Base-by-base conservation (phyloP, 2,888 invertebrate genomes). In the Polymixis flavicincta region DNA sequence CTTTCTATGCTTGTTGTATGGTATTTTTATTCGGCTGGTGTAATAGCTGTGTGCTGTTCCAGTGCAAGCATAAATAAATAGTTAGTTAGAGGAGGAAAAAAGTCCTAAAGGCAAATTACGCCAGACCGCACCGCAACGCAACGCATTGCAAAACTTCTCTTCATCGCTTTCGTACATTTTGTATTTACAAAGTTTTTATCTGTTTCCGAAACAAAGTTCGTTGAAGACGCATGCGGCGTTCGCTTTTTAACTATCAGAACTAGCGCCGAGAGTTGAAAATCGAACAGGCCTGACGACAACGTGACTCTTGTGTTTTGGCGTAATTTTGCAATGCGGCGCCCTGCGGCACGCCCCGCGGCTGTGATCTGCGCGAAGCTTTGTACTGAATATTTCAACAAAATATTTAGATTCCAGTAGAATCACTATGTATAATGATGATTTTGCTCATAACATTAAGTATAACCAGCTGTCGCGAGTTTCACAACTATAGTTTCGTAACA, bases 401-500 rank as follows among this genome's bases (percentile, higher is more conserved):
- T 42, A 11, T 11, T 11, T 9, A 9, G 42, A 42, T 14, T 48
- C 14, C 2, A 48, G 14, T 14, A 48, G 14, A 48, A 14, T 17
- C 48, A 48, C 5, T 48, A 11, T 13, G 11, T 45, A 11, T n/a
- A n/a, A n/a, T 14, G 2, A 48, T 48, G 11, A 42, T 42, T 42
- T 42, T 9, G 42, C 42, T 42, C 42, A 9, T 57, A 9, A 19
- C 19, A 57, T 57, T 19, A 28, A 28, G 42, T 6, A 28, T 13
- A 54, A 32, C 28, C 11, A 42, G 14, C 25, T 71, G 17, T 61
- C 13, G 25, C 19, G 13, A 61, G n/a, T 32, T 28, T 22, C 22
- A 52, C n/a, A 68, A 69, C 13, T 22, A n/a, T n/a, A 11, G 63
- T 72, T 64, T 59, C 37, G n/a, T 28, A 73, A 64, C 7, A 52